Evolutionary conservation across 2,888 invertebrate species (phyloP).

Genomic region (Apomyelois bistriatella): DNA sequence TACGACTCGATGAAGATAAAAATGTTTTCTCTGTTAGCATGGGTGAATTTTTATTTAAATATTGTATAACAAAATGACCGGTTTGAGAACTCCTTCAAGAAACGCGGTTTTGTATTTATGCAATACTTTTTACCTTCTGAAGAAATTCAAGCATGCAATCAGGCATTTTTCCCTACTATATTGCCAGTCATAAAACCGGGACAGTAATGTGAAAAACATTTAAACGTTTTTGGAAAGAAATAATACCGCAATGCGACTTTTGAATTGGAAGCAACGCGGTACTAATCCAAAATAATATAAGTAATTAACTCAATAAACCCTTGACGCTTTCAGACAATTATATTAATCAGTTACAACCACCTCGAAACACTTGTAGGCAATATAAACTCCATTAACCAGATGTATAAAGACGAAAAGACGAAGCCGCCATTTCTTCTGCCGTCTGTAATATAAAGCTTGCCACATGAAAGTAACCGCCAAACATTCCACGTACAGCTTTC

Average conservation of each 20-base stretch:
- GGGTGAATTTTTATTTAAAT: not conserved
- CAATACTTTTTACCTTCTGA: not conserved
- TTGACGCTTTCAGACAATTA: not conserved
- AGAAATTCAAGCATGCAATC: conserved; percentile 1
- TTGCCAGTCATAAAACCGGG: not conserved
- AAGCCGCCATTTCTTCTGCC: conserved; percentile 38
- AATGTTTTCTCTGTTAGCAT: conserved; percentile 2
- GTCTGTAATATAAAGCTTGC: conserved; percentile 42
- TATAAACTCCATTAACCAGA: conserved; percentile 23
- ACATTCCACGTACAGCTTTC: conserved; percentile 51
- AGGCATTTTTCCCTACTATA: not conserved
- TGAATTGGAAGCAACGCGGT: no score
- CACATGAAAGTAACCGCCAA: conserved; percentile 54
- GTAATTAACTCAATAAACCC: not conserved
- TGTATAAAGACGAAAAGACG: conserved; percentile 31
- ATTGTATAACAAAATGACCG: not conserved
- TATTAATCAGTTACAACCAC: not conserved
- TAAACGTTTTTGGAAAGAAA: not conserved
- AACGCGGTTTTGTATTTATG: not conserved
- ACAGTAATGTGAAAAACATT: not conserved
- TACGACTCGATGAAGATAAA: not conserved
- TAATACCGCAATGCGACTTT: not conserved
- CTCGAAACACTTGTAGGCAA: conserved; percentile 14
- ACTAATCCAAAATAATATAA: no score
- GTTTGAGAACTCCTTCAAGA: not conserved